Base-by-base conservation (phyloP, 2,888 invertebrate species). In the Microlaimidae sp. region DNA sequence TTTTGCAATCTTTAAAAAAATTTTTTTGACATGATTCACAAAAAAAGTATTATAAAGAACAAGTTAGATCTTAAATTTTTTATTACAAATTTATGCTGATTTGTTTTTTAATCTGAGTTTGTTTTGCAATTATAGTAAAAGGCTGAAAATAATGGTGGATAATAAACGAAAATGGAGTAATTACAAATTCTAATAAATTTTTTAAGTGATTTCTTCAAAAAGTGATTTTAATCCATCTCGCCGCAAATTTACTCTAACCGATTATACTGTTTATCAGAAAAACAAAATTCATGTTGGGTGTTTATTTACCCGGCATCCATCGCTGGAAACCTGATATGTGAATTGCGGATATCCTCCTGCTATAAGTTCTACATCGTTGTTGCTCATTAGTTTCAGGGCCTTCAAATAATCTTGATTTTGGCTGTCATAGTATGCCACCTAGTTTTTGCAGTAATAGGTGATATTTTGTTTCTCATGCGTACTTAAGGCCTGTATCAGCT, bases 381-480 rank as follows among this genome's bases (percentile, higher is more conserved):
- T 84, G 1, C 83, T 78, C 61, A 84, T 73, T 25, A 89, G 71
- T 66, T 85, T 85, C 54, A 87, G 66, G 0, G 85, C 83, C 58
- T 77, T 79, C 54, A 79, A 75, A 66, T 82, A 78, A 52, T 81
- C 81, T 61, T 79, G 79, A 49, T 78, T 76, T 1, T 75, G 75
- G 0, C 78, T 77, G 68, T 86, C 82, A 65, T 78, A 83, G 70
- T 82, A 83, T 1, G 82, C 86, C 17, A 82, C 77, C 0, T 83
- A 82, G 67, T 86, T 87, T 64, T 79, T 80, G 66, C 89, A 90
- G 66, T 86, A 82, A 70, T 85, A 82, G 0, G 85, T 88, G 23
- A 90, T 75, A 65, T 82, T 85, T 70, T 90, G 90, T 19, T 78
- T 75, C 0, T 86, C 87, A 43, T 76, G 76, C 1, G 78, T 74